Evolutionary conservation across 2,113 vertebrate genomes (phyloP).

Genomic region (Hassar affinis): DNA sequence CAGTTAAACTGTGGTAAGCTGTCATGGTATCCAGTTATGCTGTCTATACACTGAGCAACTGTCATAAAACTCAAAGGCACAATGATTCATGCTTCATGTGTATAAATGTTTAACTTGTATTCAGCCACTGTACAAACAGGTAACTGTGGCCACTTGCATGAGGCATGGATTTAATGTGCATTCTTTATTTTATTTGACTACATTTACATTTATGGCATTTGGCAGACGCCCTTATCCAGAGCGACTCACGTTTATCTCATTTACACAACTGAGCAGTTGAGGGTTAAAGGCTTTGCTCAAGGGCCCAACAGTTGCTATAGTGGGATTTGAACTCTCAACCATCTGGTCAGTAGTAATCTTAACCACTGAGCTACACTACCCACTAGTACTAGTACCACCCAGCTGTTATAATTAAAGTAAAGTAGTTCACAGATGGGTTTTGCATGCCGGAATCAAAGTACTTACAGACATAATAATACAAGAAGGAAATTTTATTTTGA

Average conservation of each 20-base stretch:
- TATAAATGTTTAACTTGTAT: background rate
- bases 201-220: too few species aligned
- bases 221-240: too few species aligned
- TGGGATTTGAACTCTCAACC: too few species aligned
- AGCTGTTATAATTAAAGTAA: background rate
- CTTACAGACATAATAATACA: background rate
- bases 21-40: background rate
- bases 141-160: background rate
- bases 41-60: background rate
- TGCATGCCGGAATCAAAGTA: background rate
- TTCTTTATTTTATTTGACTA: background rate
- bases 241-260: too few species aligned
- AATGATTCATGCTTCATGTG: background rate
- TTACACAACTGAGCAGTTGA: too few species aligned
- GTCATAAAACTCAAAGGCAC: conserved; percentile 3
- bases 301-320: too few species aligned
- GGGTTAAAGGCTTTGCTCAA: too few species aligned
- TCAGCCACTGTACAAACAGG: background rate
- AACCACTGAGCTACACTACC: too few species aligned
- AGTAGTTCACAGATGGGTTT: background rate
- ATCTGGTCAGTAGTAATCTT: too few species aligned
- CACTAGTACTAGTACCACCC: too few species aligned
- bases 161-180: background rate
- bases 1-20: too few species aligned
- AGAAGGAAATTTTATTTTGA: background rate